Base-by-base conservation (phyloP, 2,113 vertebrate genomes). In the Mesocricetus auratus region DNA sequence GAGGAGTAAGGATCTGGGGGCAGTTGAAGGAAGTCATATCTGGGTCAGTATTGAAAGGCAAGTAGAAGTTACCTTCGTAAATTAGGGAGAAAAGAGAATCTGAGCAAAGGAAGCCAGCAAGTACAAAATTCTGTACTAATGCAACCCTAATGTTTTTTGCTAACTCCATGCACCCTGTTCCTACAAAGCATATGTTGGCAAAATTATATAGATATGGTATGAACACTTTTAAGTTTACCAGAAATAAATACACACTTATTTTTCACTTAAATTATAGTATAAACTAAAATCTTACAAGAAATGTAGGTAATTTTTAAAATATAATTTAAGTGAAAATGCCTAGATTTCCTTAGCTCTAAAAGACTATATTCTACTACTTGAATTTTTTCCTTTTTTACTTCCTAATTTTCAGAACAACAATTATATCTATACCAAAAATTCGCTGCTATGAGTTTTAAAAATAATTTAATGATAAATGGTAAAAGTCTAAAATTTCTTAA, bases 281-380 rank as follows among this genome's bases (percentile, higher is more conserved):
- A 85, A 96, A 83, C 69, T 86, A 93, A 89, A 66, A 92, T 47
- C 36, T 89, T 93, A 81, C 74, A 58, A 95, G 39, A 68, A 89
- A 15, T 88, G 31, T 77, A 45, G 33, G 22, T 78, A 45, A 88
- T 31, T 73, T 90, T 92, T 91, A 42, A 83, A 74, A 69, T 83
- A 96, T 86, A 88, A 92, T 75, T 96, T 82, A 91, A 91, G 16
- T 93, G 45, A 88, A 85, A 26, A 60, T 86, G 86, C 29, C 45
- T 86, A 45, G 15, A 90, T 95, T 90, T 94, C 29, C 86, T 96
- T 94, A 56, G 47, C 92, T 75, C n/a, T 98, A 73, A 97, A 96
- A 96, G 85, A 92, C 33, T 86, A 91, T 62, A 90, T 96, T 94
- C 69, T 96, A 92, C 24, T 78, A 89, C 60, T 81, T 92, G 45